Conservation (phyloP, 2,113 vertebrate species). For the Mobula birostris region DNA sequence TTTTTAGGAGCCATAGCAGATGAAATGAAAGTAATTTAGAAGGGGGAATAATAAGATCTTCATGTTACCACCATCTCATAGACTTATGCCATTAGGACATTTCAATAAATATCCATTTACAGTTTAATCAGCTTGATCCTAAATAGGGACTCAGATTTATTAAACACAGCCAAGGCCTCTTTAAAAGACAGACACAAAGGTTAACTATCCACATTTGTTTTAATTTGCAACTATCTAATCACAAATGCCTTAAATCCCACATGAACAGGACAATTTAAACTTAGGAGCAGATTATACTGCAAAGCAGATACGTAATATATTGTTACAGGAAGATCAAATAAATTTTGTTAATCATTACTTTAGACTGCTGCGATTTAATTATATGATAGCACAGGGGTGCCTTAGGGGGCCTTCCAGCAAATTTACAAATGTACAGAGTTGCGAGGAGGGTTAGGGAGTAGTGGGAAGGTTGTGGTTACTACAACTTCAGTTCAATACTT, state of each 20-base stretch:
- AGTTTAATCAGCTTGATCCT: background rate
- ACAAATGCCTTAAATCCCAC: conserved; percentile 4
- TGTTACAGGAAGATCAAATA: conserved; percentile 20
- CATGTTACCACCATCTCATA: background rate
- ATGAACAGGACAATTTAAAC: background rate
- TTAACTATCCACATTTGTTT: background rate
- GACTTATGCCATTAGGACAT: background rate
- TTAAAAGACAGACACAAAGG: background rate
- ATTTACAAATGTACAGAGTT: background rate
- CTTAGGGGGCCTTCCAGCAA: conserved; percentile 43
- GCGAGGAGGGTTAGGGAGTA: background rate
- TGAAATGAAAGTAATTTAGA: background rate
- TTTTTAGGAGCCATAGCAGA: background rate
- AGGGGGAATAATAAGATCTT: background rate
- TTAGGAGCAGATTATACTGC: background rate
- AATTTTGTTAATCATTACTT: conserved; percentile 39
- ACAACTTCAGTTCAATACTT: background rate
- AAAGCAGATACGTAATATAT: conserved; percentile 10
- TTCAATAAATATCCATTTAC: background rate
- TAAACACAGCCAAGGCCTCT: background rate
- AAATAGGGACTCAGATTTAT: background rate
- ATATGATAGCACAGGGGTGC: conserved; percentile 37
- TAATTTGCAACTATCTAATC: conserved; percentile 1
- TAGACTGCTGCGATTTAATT: conserved; percentile 40
- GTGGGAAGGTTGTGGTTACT: background rate